Evolutionary conservation across 2,888 invertebrate species (phyloP).

Genomic region (Drosophila lacicola): DNA sequence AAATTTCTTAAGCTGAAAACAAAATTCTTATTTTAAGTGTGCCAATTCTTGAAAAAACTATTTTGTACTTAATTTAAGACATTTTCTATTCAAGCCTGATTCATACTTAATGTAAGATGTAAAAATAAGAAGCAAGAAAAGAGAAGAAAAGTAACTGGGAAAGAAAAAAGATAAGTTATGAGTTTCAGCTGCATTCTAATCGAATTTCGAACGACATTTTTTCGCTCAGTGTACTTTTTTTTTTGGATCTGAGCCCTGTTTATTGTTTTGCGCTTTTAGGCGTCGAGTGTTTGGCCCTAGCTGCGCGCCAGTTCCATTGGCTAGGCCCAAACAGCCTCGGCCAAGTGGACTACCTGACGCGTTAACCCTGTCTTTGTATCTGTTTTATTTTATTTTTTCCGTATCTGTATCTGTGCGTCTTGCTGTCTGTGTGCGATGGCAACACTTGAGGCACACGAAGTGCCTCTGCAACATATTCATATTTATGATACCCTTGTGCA

Average conservation of each 20-base stretch:
- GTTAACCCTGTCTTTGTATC: conserved; percentile 40
- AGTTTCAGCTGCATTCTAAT: no score
- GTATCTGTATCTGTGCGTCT: conserved; percentile 9
- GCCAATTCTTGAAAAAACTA: no score
- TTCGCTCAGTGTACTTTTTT: not conserved
- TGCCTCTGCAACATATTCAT: conserved; percentile 67
- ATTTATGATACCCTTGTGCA: conserved; percentile 67
- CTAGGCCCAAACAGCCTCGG: conserved; percentile 26
- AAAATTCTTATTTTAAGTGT: no score
- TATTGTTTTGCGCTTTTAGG: conserved; percentile 59
- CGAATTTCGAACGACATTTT: conserved; percentile 1
- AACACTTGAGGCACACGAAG: conserved; percentile 36
- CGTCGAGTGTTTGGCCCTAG: conserved; percentile 39
- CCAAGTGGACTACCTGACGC: conserved; percentile 60
- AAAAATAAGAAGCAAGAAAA: not conserved
- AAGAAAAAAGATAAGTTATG: no score
- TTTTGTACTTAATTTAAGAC: no score
- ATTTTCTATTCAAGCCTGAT: no score
- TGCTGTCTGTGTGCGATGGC: conserved; percentile 18
- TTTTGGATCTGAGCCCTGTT: conserved; percentile 15
- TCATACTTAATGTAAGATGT: no score
- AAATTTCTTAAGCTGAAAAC: no score
- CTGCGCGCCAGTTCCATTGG: conserved; percentile 21
- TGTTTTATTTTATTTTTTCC: conserved; percentile 1
- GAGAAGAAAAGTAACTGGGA: not conserved